Percentiles rank a stretch among this genome's conserved stretches.
phyloP scores from a whole-genome alignment of 2,888 invertebrate species.

The Dendrolimus houi region DNA sequence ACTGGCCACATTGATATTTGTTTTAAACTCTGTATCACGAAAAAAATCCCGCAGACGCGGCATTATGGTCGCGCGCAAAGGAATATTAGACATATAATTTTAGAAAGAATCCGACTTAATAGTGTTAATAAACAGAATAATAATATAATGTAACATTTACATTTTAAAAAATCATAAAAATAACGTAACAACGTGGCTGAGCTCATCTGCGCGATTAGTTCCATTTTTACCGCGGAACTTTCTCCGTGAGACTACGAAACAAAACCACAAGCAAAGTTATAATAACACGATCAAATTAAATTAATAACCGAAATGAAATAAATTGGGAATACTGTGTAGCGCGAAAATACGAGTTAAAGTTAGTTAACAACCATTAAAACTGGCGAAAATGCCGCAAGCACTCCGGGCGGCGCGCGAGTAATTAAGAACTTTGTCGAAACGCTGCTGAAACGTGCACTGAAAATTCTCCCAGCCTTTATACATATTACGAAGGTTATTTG shows the following conservation, averaged over 20 bases:
- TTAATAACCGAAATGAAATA: neutral
- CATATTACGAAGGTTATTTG: neutral
- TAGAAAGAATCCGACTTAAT: no score
- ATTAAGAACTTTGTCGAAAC: neutral
- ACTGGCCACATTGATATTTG: no score
- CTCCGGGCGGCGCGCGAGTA: neutral
- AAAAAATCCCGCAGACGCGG: no score
- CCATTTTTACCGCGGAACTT: no score
- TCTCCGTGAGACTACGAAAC: no score
- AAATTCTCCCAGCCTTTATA: neutral
- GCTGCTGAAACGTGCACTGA: neutral
- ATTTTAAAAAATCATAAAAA: neutral
- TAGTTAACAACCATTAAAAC: conserved; percentile 15
- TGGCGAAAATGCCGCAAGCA: conserved; percentile 2
- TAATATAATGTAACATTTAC: no score
- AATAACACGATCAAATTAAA: neutral
- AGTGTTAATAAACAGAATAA: no score
- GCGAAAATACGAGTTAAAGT: conserved; percentile 3
- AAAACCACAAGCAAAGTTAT: no score
- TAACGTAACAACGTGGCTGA: neutral
- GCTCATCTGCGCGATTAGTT: no score
- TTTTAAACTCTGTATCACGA: no score
- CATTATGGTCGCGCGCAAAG: no score
- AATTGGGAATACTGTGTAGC: neutral
- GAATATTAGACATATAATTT: no score